A percentile compares a stretch with the other conserved stretches of the same genome.
These are phyloP conservation scores for Callionymus lyra DNA, from an alignment of 2,113 vertebrate species.

Conservation along the genomic window DNA sequence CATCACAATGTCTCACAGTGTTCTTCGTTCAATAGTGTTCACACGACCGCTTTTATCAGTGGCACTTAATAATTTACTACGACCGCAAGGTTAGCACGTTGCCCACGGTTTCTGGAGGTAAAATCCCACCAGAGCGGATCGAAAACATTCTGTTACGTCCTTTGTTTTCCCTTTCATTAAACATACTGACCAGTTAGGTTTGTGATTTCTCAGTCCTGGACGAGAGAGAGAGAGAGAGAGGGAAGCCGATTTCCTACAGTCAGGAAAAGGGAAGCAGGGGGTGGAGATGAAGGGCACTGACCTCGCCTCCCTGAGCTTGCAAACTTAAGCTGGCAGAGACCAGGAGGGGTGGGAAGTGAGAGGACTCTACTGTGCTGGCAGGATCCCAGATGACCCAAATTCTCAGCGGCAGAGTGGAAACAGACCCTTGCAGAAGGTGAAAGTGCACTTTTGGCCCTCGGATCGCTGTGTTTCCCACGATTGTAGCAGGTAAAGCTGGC, in stretches of 20 bases:
- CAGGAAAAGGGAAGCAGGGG: neutral
- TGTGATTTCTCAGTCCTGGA: neutral
- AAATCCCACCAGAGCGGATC: too few species aligned
- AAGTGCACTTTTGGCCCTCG: too few species aligned
- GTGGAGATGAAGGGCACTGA: neutral
- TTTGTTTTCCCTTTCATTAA: too few species aligned
- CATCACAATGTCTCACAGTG: too few species aligned
- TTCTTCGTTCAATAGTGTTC: too few species aligned
- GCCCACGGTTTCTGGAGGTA: too few species aligned
- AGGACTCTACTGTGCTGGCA: conserved; percentile 30
- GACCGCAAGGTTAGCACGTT: too few species aligned
- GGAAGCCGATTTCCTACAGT: conserved; percentile 3
- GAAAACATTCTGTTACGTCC: too few species aligned
- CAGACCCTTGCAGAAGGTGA: conserved; percentile 10
- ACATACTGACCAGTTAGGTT: neutral
- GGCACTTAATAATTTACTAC: too few species aligned
- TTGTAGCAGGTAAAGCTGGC: conserved; percentile 7
- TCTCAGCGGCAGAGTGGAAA: conserved; percentile 23
- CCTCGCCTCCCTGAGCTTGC: neutral
- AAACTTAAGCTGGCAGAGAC: conserved; percentile 10
- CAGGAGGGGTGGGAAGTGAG: conserved; percentile 14
- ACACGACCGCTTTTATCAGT: too few species aligned
- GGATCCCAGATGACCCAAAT: conserved; percentile 39
- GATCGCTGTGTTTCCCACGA: too few species aligned
- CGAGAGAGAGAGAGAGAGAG: neutral